These are phyloP conservation scores for Malurus alboscapulatus DNA, from an alignment of 2,113 vertebrate species.

Conservation along the genomic window DNA sequence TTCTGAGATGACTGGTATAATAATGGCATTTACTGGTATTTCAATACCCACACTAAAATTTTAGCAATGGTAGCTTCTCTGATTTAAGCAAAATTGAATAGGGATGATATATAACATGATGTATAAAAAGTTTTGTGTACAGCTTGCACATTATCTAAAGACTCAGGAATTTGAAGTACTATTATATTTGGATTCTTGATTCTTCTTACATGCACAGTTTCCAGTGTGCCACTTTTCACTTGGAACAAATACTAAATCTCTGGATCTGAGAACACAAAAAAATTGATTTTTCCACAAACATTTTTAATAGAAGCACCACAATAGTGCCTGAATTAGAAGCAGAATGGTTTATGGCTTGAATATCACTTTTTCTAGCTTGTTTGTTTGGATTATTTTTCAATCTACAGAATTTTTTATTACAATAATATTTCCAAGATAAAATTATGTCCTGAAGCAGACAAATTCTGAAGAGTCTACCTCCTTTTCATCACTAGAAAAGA, in stretches of 20 bases:
- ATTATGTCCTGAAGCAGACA: neutral
- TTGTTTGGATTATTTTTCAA: neutral
- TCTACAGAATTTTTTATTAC: neutral
- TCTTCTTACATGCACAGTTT: neutral
- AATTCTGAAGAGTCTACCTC: neutral
- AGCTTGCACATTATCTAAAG: neutral
- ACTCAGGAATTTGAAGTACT: neutral
- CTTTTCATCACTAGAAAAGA: neutral
- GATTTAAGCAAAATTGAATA: neutral
- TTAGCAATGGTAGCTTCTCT: neutral
- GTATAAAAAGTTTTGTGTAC: neutral
- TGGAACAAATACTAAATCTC: neutral
- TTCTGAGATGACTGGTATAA: neutral
- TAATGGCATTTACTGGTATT: neutral
- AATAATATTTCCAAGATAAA: neutral
- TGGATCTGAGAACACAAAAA: constrained; percentile 15
- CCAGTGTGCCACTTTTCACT: neutral
- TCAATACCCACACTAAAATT: neutral
- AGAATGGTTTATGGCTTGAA: neutral
- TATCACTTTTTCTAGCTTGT: neutral
- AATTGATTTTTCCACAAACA: neutral
- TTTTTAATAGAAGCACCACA: neutral
- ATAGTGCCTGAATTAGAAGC: neutral
- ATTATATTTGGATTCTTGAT: neutral
- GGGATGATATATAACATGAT: neutral